Evolutionary conservation across 2,888 invertebrate species (phyloP), one percentile per base, ranked within the genome.

Genomic region (Dorcus hopei): DNA sequence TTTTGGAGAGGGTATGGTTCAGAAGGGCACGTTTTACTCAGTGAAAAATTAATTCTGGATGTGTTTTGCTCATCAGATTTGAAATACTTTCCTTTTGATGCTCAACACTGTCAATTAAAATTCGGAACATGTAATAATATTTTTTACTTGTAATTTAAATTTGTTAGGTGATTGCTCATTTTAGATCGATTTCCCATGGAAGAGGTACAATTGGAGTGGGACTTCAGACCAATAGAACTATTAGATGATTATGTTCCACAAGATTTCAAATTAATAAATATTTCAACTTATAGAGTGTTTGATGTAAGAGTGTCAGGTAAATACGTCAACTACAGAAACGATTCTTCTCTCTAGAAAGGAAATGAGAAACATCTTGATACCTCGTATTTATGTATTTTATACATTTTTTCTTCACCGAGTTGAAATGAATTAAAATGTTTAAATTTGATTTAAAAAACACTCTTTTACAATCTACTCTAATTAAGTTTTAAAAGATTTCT

Each of bases 1-100:
- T 74, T 70, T 61, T 74, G 74, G 74, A 64, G 73, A 51, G 73
- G 72, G 16, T 70, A 63, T 43, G 70, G 67, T 14, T 62, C 65
- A 2, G 67, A 72, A 58, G 72, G 72, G 23, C 65, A 68, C 49
- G 62, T 74, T 40, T 40, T 73, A 3, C 60, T 72, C 9, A 72
- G 68, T 52, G 72, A 72, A 59, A 72, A 70, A 58, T 39, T 70
- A 0, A 53, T 52, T 9, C 48, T 72, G 7, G 61, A 56, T 23
- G 58, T 59, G 7, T 49, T 54, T 5, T 73, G 74, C 50, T 69
- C 71, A 1, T 61, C 38, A n/a, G 52, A 72, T 40, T 66, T 68
- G 38, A 57, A 53, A 43, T 62, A 61, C 41, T 74, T 70, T 64
- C 74, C 74, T 0, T 72, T 74, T 42, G 74, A 73, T 61, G 58